phyloP scores from a whole-genome alignment of 1,140 invertebrate species.

The Drosophila fuyamai region DNA sequence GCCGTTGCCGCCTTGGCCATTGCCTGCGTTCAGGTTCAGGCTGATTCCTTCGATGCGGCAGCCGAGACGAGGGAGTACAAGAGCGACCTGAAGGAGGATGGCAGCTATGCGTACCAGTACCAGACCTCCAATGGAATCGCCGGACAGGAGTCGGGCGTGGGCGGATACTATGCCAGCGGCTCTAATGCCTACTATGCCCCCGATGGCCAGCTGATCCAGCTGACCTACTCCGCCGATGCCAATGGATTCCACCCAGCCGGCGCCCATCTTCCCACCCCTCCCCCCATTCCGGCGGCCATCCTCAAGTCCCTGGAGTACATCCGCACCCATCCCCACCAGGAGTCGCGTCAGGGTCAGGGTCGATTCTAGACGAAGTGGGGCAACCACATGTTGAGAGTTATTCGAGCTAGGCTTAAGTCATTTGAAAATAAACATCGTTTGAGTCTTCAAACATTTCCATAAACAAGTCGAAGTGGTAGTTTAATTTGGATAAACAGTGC shows the following conservation, averaged over 20 bases:
- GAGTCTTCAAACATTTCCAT: conserved; percentile 17
- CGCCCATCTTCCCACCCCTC: conserved; percentile 91
- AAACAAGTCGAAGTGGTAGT: conserved; percentile 15
- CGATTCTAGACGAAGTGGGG: conserved; percentile 37
- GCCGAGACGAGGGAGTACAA: conserved; percentile 71
- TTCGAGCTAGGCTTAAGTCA: conserved; percentile 43
- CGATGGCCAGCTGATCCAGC: conserved; percentile 84
- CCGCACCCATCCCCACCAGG: conserved; percentile 85
- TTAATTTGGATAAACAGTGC: not conserved
- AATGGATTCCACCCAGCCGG: conserved; percentile 91
- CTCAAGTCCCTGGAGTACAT: conserved; percentile 87
- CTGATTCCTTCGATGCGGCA: conserved; percentile 69
- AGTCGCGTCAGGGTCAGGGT: conserved; percentile 55
- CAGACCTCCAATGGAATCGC: conserved; percentile 88
- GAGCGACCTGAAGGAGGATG: conserved; percentile 86
- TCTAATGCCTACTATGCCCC: conserved; percentile 76
- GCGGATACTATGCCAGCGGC: conserved; percentile 76
- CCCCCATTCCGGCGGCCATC: conserved; percentile 91
- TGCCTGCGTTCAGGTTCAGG: conserved; percentile 52
- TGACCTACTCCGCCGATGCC: conserved; percentile 91
- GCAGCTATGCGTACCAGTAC: conserved; percentile 86
- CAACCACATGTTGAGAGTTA: conserved; percentile 35
- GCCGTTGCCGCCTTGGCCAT: conserved; percentile 55
- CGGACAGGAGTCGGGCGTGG: conserved; percentile 86
- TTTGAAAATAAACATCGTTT: conserved; percentile 42